Conservation (phyloP, 2,797 vertebrate genomes). For the Synaphobranchus kaupii region DNA sequence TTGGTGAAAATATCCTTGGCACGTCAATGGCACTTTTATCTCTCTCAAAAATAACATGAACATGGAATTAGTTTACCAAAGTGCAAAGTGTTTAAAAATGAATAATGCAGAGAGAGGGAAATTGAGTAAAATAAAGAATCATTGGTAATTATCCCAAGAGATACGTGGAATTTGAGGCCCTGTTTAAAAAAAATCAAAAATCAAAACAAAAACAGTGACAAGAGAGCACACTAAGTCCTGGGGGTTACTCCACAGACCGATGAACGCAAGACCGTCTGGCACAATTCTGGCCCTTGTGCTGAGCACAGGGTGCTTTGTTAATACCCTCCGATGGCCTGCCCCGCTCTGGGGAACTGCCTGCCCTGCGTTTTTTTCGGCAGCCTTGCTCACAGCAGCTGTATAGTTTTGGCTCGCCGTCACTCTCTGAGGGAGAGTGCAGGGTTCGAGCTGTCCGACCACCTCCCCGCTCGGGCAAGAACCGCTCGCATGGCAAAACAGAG, state of each 20-base stretch:
- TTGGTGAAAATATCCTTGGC: background rate
- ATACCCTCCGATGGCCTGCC: constrained; percentile 50
- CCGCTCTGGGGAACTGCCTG: background rate
- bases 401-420: constrained; percentile 65
- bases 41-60: background rate
- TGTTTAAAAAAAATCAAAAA: constrained; percentile 28
- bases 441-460: constrained; percentile 58
- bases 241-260: constrained; percentile 66
- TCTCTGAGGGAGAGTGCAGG: constrained; percentile 52
- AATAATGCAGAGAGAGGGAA: constrained; percentile 45
- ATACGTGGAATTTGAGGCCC: constrained; percentile 38
- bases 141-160: constrained; percentile 4
- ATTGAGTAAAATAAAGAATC: constrained; percentile 42
- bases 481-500: constrained; percentile 60
- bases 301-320: constrained; percentile 47
- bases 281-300: constrained; percentile 39
- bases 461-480: constrained; percentile 59
- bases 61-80: background rate
- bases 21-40: background rate
- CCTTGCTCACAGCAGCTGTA: constrained; percentile 53
- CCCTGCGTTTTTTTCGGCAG: constrained; percentile 38
- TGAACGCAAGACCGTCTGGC: constrained; percentile 32
- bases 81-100: constrained; percentile 8
- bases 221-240: constrained; percentile 49
- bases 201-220: constrained; percentile 48